These are phyloP conservation scores for Theonella swinhoei DNA, from an alignment of 37 sponge, comb jelly and placozoan species.

Conservation along the genomic window DNA sequence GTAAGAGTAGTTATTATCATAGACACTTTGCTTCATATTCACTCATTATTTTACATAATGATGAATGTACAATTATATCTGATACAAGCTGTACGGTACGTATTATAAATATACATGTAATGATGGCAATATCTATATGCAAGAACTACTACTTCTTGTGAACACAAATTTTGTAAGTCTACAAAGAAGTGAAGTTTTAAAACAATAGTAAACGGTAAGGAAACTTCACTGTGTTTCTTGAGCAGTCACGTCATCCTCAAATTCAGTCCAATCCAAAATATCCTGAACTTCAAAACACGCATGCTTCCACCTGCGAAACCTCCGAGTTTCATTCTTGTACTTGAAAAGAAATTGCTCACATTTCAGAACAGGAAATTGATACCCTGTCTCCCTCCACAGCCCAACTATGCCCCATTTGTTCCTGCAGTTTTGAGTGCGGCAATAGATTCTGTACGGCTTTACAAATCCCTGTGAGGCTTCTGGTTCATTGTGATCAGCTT, in stretches of 20 bases:
- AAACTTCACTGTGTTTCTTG: background rate
- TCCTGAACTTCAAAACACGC: constrained; percentile 46
- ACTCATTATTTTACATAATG: too few relatives aligned
- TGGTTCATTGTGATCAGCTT: constrained; percentile 18
- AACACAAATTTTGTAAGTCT: too few relatives aligned
- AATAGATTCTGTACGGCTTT: constrained; percentile 46
- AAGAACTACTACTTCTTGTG: too few relatives aligned
- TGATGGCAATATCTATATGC: too few relatives aligned
- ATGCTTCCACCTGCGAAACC: constrained; percentile 50
- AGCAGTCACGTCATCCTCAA: background rate
- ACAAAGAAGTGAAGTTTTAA: too few relatives aligned
- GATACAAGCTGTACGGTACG: too few relatives aligned
- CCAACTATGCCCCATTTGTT: constrained; percentile 60
- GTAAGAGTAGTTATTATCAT: too few relatives aligned
- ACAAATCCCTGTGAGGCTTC: constrained; percentile 15
- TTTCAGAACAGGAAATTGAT: constrained; percentile 51
- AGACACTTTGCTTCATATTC: background rate
- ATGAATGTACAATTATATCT: too few relatives aligned
- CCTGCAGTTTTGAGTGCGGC: constrained; percentile 21
- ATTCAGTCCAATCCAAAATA: background rate
- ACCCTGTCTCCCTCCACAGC: constrained; percentile 25
- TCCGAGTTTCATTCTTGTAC: background rate
- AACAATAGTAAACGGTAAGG: background rate
- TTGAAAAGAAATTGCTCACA: constrained; percentile 44
- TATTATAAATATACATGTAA: too few relatives aligned